Base-by-base conservation (phyloP, 2,797 vertebrate species). In the Garrulus glandarius region DNA sequence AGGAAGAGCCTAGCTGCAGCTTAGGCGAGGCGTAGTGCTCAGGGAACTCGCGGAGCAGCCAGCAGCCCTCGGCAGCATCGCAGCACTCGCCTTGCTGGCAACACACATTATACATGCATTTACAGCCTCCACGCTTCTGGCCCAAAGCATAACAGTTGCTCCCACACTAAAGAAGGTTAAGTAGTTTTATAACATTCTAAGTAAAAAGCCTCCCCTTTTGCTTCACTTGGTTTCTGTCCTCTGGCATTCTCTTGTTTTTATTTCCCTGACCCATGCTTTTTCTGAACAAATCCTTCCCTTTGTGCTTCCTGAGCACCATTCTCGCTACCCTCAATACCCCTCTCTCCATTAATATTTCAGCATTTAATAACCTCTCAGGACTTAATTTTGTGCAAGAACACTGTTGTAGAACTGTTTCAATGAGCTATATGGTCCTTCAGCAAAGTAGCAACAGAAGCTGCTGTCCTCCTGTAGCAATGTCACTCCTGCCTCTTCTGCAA, bases 21-120 rank as follows among this genome's bases (percentile, higher is more conserved):
- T 24, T 15, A 21, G 34, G 57, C 0, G 0, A 44, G 49, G 26
- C 1, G 0, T 0, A 59, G 41, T 1, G 0, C 29, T 19, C 1
- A 0, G 34, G 27, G 23, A 13, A 14, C 18, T 21, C 1, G 0
- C 19, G 50, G 34, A 55, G 68, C 44, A 63, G 41, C 34, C 0
- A 0, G 44, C 34, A 47, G 12, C 34, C 47, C 46, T 11, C 21
- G n/a, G 37, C 53, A 93, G 34, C 32, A 13, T 2, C 5, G 4
- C 1, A 0, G 15, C 6, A 44, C 7, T 61, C 9, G 5, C 15
- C 56, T 34, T 2, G 0, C 23, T 0, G 0, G 36, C 36, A 72
- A 75, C 10, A 23, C 2, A 50, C 13, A 6, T 32, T 6, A n/a
- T 18, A 34, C 6, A 34, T 1, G 1, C n/a, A 37, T 14, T 56